Evolutionary conservation across 2,797 vertebrate genomes (phyloP).

Genomic region (Amblyopsis hoosieri): DNA sequence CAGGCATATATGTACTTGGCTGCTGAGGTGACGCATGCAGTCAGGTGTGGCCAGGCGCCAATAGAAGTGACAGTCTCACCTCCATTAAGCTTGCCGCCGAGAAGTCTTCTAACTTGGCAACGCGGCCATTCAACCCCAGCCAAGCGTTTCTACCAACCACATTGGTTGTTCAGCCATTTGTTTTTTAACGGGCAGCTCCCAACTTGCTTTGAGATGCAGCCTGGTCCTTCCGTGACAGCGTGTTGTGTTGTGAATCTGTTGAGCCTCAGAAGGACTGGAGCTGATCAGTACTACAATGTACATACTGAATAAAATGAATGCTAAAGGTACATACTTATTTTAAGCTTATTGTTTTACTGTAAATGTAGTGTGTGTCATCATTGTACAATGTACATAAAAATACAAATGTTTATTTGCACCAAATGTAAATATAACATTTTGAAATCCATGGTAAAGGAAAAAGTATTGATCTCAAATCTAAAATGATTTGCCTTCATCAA

Average conservation of each 20-base stretch:
- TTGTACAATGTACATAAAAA: not conserved
- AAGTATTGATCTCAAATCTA: not conserved
- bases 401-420: not conserved
- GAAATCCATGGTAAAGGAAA: too few relatives aligned
- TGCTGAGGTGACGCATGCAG: conserved; percentile 39
- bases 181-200: conserved; percentile 75
- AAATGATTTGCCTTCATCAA: not conserved
- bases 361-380: too few relatives aligned
- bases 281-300: not conserved
- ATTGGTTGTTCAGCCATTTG: conserved; percentile 79
- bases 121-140: conserved; percentile 72
- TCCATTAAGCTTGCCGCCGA: conserved; percentile 55
- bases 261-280: conserved; percentile 32
- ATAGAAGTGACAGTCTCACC: conserved; percentile 71
- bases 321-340: too few relatives aligned
- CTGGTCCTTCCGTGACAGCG: conserved; percentile 50
- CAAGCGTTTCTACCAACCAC: conserved; percentile 77
- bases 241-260: conserved; percentile 54
- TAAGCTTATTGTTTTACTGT: too few relatives aligned
- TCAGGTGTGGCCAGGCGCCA: conserved; percentile 76
- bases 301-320: too few relatives aligned
- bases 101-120: conserved; percentile 75
- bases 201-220: conserved; percentile 76
- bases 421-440: too few relatives aligned
- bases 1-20: conserved; percentile 33